Conservation (phyloP, 2,797 vertebrate genomes). For the Paratrypauchen microcephalus region DNA sequence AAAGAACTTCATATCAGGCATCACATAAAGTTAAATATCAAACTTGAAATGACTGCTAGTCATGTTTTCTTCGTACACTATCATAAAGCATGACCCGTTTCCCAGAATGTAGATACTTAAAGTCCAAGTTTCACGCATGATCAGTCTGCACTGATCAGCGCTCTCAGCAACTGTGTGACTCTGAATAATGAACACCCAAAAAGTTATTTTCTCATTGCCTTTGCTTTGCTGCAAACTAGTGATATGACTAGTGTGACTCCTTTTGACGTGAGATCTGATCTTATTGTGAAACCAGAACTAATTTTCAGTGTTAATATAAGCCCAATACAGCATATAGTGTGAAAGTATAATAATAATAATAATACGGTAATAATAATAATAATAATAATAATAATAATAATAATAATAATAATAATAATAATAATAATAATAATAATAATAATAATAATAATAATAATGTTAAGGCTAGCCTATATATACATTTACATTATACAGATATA, state of each 20-base stretch:
- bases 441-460: background rate
- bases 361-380: too few species aligned
- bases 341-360: too few species aligned
- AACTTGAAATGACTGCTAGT: constrained; percentile 24
- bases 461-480: constrained; percentile 12
- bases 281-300: constrained; percentile 14
- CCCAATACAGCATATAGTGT: background rate
- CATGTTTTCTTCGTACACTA: constrained; percentile 11
- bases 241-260: too few species aligned
- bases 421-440: too few species aligned
- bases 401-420: background rate
- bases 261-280: constrained; percentile 16
- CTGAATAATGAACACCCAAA: background rate
- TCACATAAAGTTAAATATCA: constrained; percentile 11
- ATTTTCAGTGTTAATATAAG: background rate
- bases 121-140: background rate
- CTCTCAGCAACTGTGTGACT: constrained; percentile 6
- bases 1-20: background rate
- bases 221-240: background rate
- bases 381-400: too few species aligned
- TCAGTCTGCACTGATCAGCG: background rate
- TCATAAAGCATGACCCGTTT: constrained; percentile 14
- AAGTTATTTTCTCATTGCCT: constrained; percentile 22
- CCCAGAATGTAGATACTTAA: constrained; percentile 15
- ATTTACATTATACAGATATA: too few species aligned